Percentiles rank a stretch among this genome's conserved stretches.
These are phyloP conservation scores for Xestia rhomboidea DNA, from an alignment of 2,888 invertebrate genomes.

Conservation along the genomic window DNA sequence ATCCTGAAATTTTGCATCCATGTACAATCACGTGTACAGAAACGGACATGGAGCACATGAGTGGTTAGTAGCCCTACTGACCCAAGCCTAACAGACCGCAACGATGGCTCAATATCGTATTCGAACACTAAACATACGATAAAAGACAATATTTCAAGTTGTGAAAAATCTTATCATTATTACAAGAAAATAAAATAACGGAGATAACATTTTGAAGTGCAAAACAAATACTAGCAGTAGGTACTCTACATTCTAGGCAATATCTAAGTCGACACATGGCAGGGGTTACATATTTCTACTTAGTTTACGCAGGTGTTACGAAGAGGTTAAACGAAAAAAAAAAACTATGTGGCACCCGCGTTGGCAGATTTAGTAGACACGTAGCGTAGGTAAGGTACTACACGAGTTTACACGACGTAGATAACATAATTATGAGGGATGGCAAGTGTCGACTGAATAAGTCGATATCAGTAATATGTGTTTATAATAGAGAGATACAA, in stretches of 20 bases:
- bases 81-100: not conserved
- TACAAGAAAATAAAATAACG: not conserved
- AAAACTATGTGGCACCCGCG: conserved; percentile 63
- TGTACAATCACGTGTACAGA: too few relatives aligned
- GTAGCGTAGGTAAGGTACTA: conserved; percentile 45
- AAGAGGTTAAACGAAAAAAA: conserved; percentile 15
- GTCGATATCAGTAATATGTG: conserved; percentile 31
- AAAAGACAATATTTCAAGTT: not conserved
- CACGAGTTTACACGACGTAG: conserved; percentile 49
- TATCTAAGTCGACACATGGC: not conserved
- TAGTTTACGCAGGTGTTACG: conserved; percentile 58
- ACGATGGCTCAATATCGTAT: not conserved
- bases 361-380: conserved; percentile 63
- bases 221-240: not conserved
- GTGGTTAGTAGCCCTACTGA: too few relatives aligned
- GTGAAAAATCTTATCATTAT: not conserved
- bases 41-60: too few relatives aligned
- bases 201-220: conserved; percentile 1
- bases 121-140: not conserved
- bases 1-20: too few relatives aligned
- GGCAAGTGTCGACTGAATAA: conserved; percentile 43
- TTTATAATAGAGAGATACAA: not conserved
- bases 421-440: conserved; percentile 45
- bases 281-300: conserved; percentile 37
- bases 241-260: not conserved